These are phyloP conservation scores for Tragelaphus buxtoni DNA, from an alignment of 2,113 vertebrate genomes.

Conservation along the genomic window DNA sequence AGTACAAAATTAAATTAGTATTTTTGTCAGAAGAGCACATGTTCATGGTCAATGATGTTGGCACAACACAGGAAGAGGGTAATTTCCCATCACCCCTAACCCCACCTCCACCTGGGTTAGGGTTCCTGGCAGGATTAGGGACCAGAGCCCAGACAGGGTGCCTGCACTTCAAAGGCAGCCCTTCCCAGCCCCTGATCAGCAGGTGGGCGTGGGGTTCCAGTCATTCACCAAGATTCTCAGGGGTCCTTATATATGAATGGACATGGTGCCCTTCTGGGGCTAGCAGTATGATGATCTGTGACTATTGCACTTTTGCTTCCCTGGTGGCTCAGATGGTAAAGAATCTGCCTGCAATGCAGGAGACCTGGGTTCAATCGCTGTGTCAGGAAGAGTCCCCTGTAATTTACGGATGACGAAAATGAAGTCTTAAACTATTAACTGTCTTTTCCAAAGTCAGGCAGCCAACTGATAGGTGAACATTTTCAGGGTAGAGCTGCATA, in stretches of 20 bases:
- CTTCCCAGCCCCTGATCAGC: not conserved
- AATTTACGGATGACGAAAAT: not conserved
- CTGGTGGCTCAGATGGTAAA: not conserved
- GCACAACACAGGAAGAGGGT: not conserved
- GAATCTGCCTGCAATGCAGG: not conserved
- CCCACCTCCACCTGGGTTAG: not conserved
- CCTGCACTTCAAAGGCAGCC: not conserved
- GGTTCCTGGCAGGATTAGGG: not conserved
- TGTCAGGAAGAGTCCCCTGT: not conserved
- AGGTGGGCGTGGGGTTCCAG: fast-evolving
- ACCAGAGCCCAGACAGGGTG: not conserved
- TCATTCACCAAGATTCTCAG: not conserved
- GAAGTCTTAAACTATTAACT: not conserved
- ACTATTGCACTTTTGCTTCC: not conserved
- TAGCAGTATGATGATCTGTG: not conserved
- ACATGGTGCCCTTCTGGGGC: not conserved
- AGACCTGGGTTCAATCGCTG: not conserved
- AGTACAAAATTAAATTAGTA: not conserved
- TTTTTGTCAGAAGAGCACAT: not conserved
- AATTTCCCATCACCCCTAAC: not conserved
- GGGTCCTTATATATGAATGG: not conserved
- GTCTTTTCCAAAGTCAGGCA: not conserved
- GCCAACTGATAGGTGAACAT: not conserved
- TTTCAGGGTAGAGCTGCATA: not conserved
- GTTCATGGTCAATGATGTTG: not conserved